Percentiles rank a stretch among this genome's conserved stretches.
Evolutionary conservation across 2,888 invertebrate species (phyloP).

Genomic region (Operophtera brumata): DNA sequence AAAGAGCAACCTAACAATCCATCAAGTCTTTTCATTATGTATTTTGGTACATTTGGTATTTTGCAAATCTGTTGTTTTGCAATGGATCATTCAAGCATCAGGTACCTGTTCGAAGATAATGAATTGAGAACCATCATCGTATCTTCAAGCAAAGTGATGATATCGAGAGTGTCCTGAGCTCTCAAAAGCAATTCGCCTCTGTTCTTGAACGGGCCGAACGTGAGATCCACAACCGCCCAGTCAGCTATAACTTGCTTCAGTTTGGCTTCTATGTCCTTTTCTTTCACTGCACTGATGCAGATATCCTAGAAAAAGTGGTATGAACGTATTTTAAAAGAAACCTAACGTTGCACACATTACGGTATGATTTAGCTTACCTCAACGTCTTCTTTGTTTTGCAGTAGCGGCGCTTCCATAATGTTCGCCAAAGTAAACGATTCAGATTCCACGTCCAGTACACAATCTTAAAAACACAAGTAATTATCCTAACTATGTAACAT

Average conservation of each 20-base stretch:
- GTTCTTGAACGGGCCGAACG: constrained; percentile 87
- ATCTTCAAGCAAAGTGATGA: constrained; percentile 89
- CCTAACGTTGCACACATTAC: neutral
- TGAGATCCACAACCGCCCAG: constrained; percentile 88
- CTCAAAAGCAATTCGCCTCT: constrained; percentile 91
- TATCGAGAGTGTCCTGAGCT: constrained; percentile 87
- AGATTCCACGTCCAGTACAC: constrained; percentile 88
- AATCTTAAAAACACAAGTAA: constrained; percentile 58
- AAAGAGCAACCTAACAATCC: no score
- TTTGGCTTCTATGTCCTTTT: constrained; percentile 94
- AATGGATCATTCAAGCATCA: no score
- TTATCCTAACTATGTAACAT: no score
- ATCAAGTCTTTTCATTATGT: no score
- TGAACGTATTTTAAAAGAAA: no score
- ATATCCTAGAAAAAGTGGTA: constrained; percentile 82
- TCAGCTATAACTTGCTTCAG: constrained; percentile 89
- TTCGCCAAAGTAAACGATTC: constrained; percentile 89
- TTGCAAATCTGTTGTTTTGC: no score
- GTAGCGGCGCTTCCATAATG: constrained; percentile 91
- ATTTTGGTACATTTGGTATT: no score
- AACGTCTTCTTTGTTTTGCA: constrained; percentile 91
- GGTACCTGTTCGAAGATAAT: constrained; percentile 88
- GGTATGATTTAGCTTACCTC: constrained; percentile 77
- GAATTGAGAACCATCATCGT: constrained; percentile 93
- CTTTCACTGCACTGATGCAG: constrained; percentile 93